Base-by-base conservation (phyloP, 2,797 vertebrate species). In the Echiichthys vipera region DNA sequence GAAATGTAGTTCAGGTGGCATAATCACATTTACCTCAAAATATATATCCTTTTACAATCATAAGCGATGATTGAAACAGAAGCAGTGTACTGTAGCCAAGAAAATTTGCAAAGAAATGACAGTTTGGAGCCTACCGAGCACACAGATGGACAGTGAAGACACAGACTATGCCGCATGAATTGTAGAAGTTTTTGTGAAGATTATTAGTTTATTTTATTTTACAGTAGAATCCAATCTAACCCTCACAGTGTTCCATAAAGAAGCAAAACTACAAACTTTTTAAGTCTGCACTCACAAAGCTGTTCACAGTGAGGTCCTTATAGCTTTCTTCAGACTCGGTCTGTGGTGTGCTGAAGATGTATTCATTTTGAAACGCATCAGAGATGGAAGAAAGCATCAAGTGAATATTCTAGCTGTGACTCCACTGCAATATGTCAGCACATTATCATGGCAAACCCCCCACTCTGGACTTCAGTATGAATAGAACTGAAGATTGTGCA, bases 91-190 rank as follows among this genome's bases (percentile, higher is more conserved):
- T 65, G n/a, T 14, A 15, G 77, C 55, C 62, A 70, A 50, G 18
- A 64, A 8, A 20, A 24, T 37, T 22, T 36, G 25, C 18, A 59
- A 54, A 64, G 51, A 47, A 34, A 10, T 17, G 66, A 74, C 75
- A 59, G 59, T 79, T 36, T 84, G 74, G 77, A 83, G 51, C 65
- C 53, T 39, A 34, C 37, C 15, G 43, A 65, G 32, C 39, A 5
- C 65, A 59, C 84, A 88, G 86, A 91, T 87, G 89, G 89, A 80
- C 47, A 15, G 32, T 5, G 39, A 54, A 53, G 53, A 74, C 32
- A 36, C 47, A 17, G 57, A 72, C 67, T 53, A 42, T 69, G 43
- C 39, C 39, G 61, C 25, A 51, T 54, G 47, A 67, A 30, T 53
- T 74, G 47, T 12, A 65, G 27, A 65, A 72, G 58, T 65, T 66